Conservation (phyloP, 2,888 invertebrate species). For the Tuberolachnus salignus region DNA sequence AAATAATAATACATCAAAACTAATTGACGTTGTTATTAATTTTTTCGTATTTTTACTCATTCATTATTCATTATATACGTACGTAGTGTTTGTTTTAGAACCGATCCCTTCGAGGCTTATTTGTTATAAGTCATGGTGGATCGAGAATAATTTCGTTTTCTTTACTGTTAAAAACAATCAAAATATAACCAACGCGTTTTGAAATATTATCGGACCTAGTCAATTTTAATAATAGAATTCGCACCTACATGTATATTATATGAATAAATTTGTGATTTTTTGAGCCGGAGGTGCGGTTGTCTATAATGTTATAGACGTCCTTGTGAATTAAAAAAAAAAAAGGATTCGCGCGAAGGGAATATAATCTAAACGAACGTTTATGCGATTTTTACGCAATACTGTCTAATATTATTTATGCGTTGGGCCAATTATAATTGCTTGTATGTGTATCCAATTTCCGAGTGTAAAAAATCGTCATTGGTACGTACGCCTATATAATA, state of each 20-base stretch:
- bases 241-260: neutral
- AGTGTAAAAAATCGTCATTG: too few species aligned
- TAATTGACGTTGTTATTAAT: neutral
- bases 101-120: conserved; percentile 19
- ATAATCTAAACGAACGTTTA: neutral
- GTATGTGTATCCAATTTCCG: neutral
- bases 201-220: neutral
- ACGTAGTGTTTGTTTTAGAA: conserved; percentile 30
- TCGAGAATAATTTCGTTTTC: neutral
- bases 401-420: too few species aligned
- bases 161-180: too few species aligned
- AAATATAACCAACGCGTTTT: neutral
- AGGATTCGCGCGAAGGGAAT: neutral
- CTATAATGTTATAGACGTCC: neutral
- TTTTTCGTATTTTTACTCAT: conserved; percentile 16
- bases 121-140: neutral
- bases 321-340: too few species aligned
- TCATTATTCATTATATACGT: conserved; percentile 9
- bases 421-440: neutral
- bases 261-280: conserved; percentile 3
- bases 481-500: too few species aligned
- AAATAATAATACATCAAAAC: conserved; percentile 26
- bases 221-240: neutral
- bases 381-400: too few species aligned
- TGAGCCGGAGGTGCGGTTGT: conserved; percentile 7